These are phyloP conservation scores for Macrosiphum euphorbiae DNA, from an alignment of 2,888 invertebrate species.

Conservation along the genomic window DNA sequence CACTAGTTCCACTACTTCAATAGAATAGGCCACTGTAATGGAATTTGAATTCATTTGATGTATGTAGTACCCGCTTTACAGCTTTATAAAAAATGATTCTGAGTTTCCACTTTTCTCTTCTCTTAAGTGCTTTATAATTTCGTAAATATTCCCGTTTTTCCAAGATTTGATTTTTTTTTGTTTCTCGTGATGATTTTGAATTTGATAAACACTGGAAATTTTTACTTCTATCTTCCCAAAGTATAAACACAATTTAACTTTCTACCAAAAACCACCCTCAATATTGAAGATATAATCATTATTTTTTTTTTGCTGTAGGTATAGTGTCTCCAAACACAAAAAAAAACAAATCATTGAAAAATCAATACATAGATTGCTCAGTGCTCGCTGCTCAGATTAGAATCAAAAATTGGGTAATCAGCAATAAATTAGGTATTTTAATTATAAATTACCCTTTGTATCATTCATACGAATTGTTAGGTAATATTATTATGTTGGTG, in stretches of 20 bases:
- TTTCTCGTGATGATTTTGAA: background rate
- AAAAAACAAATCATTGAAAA: background rate
- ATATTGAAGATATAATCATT: background rate
- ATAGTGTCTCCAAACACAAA: background rate
- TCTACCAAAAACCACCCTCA: background rate
- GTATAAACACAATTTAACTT: background rate
- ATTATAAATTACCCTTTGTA: background rate
- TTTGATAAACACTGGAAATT: background rate
- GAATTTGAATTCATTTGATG: background rate
- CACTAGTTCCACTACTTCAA: background rate
- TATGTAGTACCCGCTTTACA: background rate
- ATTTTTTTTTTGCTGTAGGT: background rate
- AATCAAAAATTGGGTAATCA: background rate
- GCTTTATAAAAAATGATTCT: background rate
- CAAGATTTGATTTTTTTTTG: background rate
- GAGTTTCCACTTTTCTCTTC: background rate
- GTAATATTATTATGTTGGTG: background rate
- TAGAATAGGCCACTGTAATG: background rate
- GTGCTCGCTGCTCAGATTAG: background rate
- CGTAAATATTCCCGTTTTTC: background rate
- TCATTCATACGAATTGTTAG: background rate
- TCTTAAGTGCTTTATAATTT: background rate
- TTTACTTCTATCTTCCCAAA: background rate
- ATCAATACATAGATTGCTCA: background rate
- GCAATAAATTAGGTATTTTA: background rate